Percentiles rank a stretch among this genome's conserved stretches.
Conservation (phyloP, 2,113 vertebrate genomes). For the Pelecanus crispus region DNA sequence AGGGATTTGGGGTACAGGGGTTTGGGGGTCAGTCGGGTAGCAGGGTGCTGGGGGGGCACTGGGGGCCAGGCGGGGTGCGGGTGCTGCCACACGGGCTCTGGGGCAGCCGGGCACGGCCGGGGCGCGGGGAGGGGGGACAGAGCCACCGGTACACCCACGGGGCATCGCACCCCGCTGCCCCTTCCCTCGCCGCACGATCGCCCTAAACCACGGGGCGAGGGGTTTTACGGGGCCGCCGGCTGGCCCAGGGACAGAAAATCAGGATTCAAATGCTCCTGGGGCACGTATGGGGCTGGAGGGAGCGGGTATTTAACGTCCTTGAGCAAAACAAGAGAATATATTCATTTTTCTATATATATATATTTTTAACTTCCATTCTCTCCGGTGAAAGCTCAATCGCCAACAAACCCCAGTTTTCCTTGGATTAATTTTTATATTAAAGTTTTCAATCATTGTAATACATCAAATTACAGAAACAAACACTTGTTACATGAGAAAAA, state of each 20-base stretch:
- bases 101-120: not conserved
- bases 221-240: not conserved
- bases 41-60: too few species aligned
- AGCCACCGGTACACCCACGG: not conserved
- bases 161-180: not conserved
- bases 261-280: not conserved
- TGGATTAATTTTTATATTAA: not conserved
- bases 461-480: not conserved
- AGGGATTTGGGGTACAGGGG: not conserved
- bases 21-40: not conserved
- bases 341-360: not conserved
- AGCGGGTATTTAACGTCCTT: not conserved
- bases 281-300: not conserved
- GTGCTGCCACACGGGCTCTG: rapidly evolving
- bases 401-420: not conserved
- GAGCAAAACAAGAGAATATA: not conserved
- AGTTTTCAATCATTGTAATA: not conserved
- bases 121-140: not conserved
- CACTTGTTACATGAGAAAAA: not conserved
- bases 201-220: not conserved
- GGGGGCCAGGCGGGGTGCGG: not conserved
- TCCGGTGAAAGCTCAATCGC: not conserved
- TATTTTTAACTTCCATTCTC: not conserved
- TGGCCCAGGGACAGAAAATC: not conserved
- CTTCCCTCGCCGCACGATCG: not conserved